Conservation (phyloP, 2,113 vertebrate species). For the Axis porcinus region DNA sequence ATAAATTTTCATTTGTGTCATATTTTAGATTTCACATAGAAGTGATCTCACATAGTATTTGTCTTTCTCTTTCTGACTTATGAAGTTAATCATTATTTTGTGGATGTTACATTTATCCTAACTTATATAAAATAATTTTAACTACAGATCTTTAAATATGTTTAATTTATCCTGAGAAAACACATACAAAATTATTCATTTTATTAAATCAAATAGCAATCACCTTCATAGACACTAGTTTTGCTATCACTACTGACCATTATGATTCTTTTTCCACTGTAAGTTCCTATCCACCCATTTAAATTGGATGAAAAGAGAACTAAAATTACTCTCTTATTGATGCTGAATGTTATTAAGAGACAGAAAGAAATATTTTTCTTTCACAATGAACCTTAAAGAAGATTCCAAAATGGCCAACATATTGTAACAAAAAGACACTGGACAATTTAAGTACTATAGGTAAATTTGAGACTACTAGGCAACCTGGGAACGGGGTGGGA, state of each 20-base stretch:
- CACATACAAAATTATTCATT: neutral
- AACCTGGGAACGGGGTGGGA: neutral
- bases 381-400: neutral
- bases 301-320: neutral
- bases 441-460: neutral
- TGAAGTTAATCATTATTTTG: neutral
- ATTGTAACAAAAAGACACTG: neutral
- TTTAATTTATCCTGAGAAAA: neutral
- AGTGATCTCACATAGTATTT: neutral
- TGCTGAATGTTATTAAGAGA: neutral
- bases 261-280: neutral
- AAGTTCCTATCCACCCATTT: neutral
- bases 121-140: neutral
- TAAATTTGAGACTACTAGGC: constrained; percentile 28
- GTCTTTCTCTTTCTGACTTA: neutral
- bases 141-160: neutral
- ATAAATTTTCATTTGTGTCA: neutral
- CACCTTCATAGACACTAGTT: neutral
- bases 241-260: neutral
- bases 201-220: neutral
- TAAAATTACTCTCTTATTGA: neutral
- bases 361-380: neutral
- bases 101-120: neutral
- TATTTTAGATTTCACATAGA: neutral
- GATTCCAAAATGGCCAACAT: neutral